Conservation (phyloP, 2,888 invertebrate genomes). For the Amphipyra berbera region DNA sequence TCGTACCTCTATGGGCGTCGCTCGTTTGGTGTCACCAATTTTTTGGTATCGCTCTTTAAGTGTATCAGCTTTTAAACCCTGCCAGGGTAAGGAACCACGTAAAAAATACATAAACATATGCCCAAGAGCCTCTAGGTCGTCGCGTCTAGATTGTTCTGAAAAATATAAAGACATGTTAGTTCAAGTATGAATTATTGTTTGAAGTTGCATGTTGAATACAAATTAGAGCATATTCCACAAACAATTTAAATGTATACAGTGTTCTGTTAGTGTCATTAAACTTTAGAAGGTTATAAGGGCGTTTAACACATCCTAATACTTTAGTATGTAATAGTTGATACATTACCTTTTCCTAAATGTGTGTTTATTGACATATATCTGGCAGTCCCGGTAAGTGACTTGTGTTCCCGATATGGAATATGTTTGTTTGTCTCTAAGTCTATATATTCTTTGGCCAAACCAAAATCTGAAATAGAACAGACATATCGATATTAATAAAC, state of each 20-base stretch:
- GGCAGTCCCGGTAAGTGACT: conserved; percentile 99
- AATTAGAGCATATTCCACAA: conserved; percentile 50
- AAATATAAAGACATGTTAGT: conserved; percentile 55
- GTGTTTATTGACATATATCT: conserved; percentile 99
- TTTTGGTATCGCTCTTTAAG: conserved; percentile 99
- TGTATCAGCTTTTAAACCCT: conserved; percentile 99
- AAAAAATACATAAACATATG: conserved; percentile 99
- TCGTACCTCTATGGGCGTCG: conserved; percentile 98
- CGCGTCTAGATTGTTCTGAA: conserved; percentile 99
- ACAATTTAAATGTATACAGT: conserved; percentile 42
- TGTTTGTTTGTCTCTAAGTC: conserved; percentile 99
- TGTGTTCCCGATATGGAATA: conserved; percentile 99
- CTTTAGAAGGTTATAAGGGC: conserved; percentile 48
- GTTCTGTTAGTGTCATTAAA: conserved; percentile 46
- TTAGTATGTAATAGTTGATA: no score
- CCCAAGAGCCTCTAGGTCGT: conserved; percentile 99
- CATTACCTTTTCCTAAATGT: conserved; percentile 98
- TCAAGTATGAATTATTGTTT: conserved; percentile 38
- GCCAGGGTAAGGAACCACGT: conserved; percentile 99
- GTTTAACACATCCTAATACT: not conserved
- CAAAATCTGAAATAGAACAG: conserved; percentile 95
- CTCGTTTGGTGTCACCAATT: conserved; percentile 99
- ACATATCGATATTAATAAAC: no score
- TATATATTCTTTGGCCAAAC: conserved; percentile 99
- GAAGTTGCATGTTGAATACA: conserved; percentile 55